Evolutionary conservation across 1,140 invertebrate genomes (phyloP).

Genomic region (Schlechtendalia chinensis): DNA sequence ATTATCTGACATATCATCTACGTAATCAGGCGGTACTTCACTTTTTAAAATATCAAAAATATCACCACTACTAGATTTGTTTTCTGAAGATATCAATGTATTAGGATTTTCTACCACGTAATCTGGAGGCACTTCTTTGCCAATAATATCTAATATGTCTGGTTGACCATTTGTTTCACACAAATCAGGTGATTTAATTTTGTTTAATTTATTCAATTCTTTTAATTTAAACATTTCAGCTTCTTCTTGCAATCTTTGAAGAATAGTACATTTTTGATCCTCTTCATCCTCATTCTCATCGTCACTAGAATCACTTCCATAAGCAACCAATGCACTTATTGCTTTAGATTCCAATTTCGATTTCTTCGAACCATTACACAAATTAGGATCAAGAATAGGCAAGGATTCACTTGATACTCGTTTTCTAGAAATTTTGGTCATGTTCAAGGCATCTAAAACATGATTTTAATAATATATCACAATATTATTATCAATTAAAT

Average conservation of each 20-base stretch:
- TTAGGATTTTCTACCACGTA: slow-evolving; percentile 12
- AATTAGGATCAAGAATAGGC: slow-evolving; percentile 4
- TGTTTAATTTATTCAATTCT: neutral
- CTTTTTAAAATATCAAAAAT: slow-evolving; percentile 41
- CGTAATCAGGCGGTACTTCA: slow-evolving; percentile 37
- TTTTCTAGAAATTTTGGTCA: slow-evolving; percentile 16
- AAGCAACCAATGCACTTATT: slow-evolving; percentile 34
- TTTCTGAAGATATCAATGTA: neutral
- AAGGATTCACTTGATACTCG: slow-evolving; percentile 24
- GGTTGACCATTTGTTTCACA: neutral
- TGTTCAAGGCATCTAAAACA: slow-evolving; percentile 19
- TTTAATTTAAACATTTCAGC: slow-evolving; percentile 46
- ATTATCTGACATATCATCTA: slow-evolving; percentile 4
- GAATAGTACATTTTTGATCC: slow-evolving; percentile 29
- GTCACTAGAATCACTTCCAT: slow-evolving; percentile 46
- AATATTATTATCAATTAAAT: neutral
- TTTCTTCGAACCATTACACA: slow-evolving; percentile 23
- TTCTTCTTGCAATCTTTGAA: slow-evolving; percentile 39
- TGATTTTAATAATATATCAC: neutral
- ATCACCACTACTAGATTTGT: slow-evolving; percentile 6
- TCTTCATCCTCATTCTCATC: slow-evolving; percentile 21
- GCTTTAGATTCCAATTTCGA: slow-evolving; percentile 34
- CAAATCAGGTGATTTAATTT: neutral
- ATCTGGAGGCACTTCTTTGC: slow-evolving; percentile 38
- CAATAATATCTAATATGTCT: slow-evolving; percentile 44